Conservation (phyloP, 2,888 invertebrate genomes). For the Mythimna loreyi region DNA sequence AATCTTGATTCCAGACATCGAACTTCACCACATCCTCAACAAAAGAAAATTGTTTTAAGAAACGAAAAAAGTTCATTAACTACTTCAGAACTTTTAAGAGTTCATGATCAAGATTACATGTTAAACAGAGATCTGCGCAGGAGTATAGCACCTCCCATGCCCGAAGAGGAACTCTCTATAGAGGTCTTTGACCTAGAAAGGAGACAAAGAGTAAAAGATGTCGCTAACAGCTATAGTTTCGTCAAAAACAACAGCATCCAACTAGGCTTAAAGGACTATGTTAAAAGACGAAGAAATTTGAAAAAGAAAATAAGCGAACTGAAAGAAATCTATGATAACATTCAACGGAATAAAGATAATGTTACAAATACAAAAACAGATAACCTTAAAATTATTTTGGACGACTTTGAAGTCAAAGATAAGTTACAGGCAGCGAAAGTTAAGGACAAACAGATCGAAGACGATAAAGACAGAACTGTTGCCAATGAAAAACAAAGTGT, state of each 20-base stretch:
- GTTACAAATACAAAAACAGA: neutral
- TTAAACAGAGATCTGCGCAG: neutral
- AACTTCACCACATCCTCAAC: neutral
- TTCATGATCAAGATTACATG: neutral
- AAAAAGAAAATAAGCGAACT: neutral
- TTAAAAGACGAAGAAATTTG: neutral
- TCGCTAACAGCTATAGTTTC: neutral
- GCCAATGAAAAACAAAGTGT: neutral
- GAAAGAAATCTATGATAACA: neutral
- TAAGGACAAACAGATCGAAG: neutral
- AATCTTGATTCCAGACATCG: neutral
- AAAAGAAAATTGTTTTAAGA: neutral
- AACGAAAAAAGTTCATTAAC: neutral
- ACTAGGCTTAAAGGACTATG: neutral
- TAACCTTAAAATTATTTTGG: neutral
- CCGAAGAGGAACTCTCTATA: neutral
- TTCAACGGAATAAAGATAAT: neutral
- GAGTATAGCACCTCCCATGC: neutral
- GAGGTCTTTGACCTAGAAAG: slow-evolving; percentile 2
- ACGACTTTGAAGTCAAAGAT: neutral
- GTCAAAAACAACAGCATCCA: neutral
- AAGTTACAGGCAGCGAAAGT: no score
- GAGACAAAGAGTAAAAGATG: neutral
- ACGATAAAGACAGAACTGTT: neutral
- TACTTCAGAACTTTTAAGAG: neutral